Evolutionary conservation across 2,113 vertebrate species (phyloP).

Genomic region (Brevimyrus niger): DNA sequence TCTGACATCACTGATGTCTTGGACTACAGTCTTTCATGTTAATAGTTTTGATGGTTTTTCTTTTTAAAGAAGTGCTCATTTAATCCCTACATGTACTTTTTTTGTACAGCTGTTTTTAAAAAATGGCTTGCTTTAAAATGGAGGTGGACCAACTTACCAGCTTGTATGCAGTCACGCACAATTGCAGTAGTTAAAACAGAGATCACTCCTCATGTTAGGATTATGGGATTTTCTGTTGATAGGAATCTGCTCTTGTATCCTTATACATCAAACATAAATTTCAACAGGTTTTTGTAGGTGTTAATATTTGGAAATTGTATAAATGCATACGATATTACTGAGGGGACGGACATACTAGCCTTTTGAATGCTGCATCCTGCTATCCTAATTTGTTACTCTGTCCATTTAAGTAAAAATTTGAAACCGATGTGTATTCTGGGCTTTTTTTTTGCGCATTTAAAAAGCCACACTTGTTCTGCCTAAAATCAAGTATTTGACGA

Average conservation of each 20-base stretch:
- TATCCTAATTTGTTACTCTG: constrained; percentile 20
- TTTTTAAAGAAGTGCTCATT: not conserved
- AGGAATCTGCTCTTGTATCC: not conserved
- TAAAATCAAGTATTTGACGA: not conserved
- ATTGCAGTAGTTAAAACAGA: not conserved
- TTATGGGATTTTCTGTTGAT: not conserved
- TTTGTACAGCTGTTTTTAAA: constrained; percentile 15
- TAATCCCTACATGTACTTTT: constrained; percentile 1
- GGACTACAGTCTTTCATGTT: not conserved
- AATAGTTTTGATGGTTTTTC: constrained; percentile 5
- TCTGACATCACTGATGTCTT: not conserved
- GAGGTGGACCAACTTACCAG: constrained; percentile 6
- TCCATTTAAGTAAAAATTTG: constrained; percentile 25
- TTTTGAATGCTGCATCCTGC: constrained; percentile 3
- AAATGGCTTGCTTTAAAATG: constrained; percentile 4
- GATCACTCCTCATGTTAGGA: not conserved
- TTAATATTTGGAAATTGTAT: not conserved
- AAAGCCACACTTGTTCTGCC: not conserved
- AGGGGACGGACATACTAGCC: not conserved
- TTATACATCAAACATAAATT: not conserved
- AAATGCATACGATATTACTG: not conserved
- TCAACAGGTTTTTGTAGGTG: not conserved
- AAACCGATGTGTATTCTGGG: not conserved
- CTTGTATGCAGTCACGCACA: not conserved
- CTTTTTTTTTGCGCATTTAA: not conserved